Percentiles rank a stretch among this genome's conserved stretches.
phyloP scores from a whole-genome alignment of 2,797 vertebrate genomes.

The Enteromius unitaeniatus region DNA sequence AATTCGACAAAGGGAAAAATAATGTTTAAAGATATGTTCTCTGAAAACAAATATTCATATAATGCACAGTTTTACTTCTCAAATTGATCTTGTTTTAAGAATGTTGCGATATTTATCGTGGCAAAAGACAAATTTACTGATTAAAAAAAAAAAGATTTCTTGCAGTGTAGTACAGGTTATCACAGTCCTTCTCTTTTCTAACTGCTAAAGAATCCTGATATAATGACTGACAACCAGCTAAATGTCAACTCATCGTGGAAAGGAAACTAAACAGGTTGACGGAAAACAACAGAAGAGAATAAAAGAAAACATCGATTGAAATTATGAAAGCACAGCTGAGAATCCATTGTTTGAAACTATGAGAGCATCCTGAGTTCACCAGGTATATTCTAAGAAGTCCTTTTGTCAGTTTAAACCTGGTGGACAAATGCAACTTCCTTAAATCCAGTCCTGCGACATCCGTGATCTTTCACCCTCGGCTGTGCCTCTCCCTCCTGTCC shows the following conservation, averaged over 20 bases:
- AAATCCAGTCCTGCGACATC: constrained; percentile 56
- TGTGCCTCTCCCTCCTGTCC: constrained; percentile 57
- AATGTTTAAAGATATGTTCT: neutral
- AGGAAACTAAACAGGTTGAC: constrained; percentile 60
- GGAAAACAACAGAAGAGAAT: constrained; percentile 58
- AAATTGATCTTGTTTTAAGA: neutral
- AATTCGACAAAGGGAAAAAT: neutral
- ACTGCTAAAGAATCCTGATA: constrained; percentile 65
- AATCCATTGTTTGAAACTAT: constrained; percentile 64
- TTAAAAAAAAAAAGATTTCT: neutral
- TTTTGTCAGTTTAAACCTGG: constrained; percentile 51
- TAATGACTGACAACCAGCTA: constrained; percentile 66
- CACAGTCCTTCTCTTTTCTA: constrained; percentile 64
- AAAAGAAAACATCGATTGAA: constrained; percentile 60
- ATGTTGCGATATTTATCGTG: neutral
- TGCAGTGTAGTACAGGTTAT: constrained; percentile 63
- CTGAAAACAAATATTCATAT: neutral
- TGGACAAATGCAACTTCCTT: constrained; percentile 61
- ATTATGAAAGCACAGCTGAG: constrained; percentile 63
- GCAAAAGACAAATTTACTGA: constrained; percentile 3
- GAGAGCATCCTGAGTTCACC: constrained; percentile 69
- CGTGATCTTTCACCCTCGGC: constrained; percentile 45
- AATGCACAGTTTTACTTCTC: neutral
- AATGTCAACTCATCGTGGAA: constrained; percentile 64
- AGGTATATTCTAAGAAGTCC: constrained; percentile 62